Evolutionary conservation across 2,113 vertebrate genomes (phyloP).

Genomic region (Eurystomus gularis): DNA sequence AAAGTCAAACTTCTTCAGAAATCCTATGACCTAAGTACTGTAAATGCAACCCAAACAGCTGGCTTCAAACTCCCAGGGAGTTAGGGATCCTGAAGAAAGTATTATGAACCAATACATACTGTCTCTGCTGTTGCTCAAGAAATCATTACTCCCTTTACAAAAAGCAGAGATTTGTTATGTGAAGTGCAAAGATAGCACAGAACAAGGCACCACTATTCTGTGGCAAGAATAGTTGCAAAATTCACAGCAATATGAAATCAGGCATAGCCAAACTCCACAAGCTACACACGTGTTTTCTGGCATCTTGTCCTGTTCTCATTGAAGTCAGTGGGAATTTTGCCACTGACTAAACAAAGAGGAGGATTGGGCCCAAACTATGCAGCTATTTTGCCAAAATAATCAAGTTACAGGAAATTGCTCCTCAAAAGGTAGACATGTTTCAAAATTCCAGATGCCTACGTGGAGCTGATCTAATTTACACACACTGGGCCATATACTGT

Average conservation of each 20-base stretch:
- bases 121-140: conserved; percentile 2
- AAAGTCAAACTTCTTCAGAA: conserved; percentile 59
- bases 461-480: conserved; percentile 45
- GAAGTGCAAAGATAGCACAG: conserved; percentile 3
- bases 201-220: not conserved
- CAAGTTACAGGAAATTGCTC: conserved; percentile 57
- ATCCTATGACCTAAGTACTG: not conserved
- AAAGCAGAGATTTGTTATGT: not conserved
- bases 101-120: not conserved
- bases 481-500: not conserved
- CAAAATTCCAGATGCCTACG: conserved; percentile 45
- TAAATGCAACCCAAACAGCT: not conserved
- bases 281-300: not conserved
- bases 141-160: not conserved
- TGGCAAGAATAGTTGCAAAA: not conserved
- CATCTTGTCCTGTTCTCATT: not conserved
- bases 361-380: not conserved
- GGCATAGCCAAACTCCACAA: not conserved
- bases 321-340: not conserved
- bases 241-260: not conserved
- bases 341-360: not conserved
- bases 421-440: conserved; percentile 36
- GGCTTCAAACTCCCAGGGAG: conserved; percentile 10
- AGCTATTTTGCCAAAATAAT: conserved; percentile 56
- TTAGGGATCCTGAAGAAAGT: conserved; percentile 28